phyloP scores from a whole-genome alignment of 2,113 vertebrate species.

The Tachycineta bicolor region DNA sequence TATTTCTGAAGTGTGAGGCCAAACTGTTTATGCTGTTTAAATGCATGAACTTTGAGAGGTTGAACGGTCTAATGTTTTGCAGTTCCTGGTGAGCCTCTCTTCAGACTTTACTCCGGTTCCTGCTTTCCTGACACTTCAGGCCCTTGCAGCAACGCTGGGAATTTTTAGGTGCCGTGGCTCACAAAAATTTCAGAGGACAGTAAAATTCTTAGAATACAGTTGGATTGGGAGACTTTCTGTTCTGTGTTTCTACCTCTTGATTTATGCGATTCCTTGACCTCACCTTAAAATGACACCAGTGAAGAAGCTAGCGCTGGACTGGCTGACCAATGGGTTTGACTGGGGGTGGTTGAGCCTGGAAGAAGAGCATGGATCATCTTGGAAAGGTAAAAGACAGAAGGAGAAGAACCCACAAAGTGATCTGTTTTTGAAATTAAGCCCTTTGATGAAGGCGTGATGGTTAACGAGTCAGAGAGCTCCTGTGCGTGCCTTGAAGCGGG shows the following conservation, averaged over 20 bases:
- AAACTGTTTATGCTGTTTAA: neutral
- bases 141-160: neutral
- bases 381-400: neutral
- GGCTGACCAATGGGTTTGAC: neutral
- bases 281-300: neutral
- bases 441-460: neutral
- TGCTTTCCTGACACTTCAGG: neutral
- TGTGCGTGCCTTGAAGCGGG: neutral
- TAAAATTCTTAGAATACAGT: neutral
- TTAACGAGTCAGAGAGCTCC: too few relatives aligned
- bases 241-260: neutral
- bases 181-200: neutral
- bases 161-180: neutral
- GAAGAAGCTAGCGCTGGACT: neutral
- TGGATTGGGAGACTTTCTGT: neutral
- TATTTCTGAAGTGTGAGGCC: neutral
- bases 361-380: neutral
- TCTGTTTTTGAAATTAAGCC: neutral
- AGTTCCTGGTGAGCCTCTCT: neutral
- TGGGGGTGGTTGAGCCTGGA: neutral
- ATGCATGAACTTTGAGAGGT: neutral
- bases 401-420: neutral
- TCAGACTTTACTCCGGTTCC: neutral
- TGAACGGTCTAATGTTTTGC: neutral
- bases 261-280: neutral